A percentile compares a stretch with the other conserved stretches of the same genome.
Evolutionary conservation across 2,888 invertebrate species (phyloP).

Genomic region (Diplazon laetatorius): DNA sequence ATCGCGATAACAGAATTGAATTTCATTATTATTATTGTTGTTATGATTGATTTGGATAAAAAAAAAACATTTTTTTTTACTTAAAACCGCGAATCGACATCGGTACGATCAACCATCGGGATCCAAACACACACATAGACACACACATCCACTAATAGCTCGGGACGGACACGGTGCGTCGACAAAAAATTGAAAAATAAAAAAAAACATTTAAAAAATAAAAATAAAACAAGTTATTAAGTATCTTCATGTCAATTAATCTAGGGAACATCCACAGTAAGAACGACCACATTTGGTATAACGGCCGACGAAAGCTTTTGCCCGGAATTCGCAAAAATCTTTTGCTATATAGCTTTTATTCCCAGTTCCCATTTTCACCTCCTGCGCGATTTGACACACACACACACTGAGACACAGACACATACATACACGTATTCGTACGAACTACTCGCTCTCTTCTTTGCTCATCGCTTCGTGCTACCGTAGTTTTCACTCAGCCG

Average conservation of each 20-base stretch:
- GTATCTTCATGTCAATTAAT: constrained; percentile 93
- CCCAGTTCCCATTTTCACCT: constrained; percentile 56
- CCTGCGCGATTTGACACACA: constrained; percentile 3
- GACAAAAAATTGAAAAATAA: constrained; percentile 46
- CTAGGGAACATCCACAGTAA: constrained; percentile 87
- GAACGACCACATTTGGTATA: constrained; percentile 66
- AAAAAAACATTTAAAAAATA: constrained; percentile 78
- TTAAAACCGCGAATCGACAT: neutral
- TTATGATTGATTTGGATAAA: neutral
- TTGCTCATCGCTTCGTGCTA: too few relatives aligned
- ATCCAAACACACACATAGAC: constrained; percentile 7
- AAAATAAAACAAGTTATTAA: constrained; percentile 81
- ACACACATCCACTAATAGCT: neutral
- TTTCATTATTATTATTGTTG: neutral
- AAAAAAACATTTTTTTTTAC: neutral
- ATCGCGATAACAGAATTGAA: constrained; percentile 4
- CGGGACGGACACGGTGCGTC: constrained; percentile 61
- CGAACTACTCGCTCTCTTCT: constrained; percentile 7
- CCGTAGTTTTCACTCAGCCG: too few relatives aligned
- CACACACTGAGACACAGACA: neutral
- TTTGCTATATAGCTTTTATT: constrained; percentile 66
- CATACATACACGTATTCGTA: too few relatives aligned
- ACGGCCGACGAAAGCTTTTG: constrained; percentile 43
- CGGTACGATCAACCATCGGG: neutral
- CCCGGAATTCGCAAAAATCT: constrained; percentile 64